phyloP scores from a whole-genome alignment of 2,888 invertebrate genomes.

The Octonoba sinensis region DNA sequence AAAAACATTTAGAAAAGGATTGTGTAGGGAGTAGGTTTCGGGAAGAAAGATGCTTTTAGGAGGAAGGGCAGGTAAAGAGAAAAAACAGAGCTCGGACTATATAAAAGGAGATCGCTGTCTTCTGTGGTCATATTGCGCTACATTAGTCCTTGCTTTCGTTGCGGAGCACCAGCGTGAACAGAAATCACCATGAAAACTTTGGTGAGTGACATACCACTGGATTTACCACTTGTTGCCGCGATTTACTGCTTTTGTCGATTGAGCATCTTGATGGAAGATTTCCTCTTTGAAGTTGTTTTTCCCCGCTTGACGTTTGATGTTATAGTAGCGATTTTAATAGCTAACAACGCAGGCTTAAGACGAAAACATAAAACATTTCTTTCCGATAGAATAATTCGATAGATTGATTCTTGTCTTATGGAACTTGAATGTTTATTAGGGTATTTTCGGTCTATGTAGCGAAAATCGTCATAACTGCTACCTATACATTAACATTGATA shows the following conservation, averaged over 20 bases:
- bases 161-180: not conserved
- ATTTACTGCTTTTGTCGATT: not conserved
- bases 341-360: too few species aligned
- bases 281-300: too few species aligned
- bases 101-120: constrained; percentile 9
- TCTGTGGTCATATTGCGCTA: not conserved
- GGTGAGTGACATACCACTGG: constrained; percentile 12
- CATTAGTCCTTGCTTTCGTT: not conserved
- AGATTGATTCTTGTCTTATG: too few species aligned
- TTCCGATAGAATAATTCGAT: too few species aligned
- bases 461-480: too few species aligned
- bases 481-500: too few species aligned
- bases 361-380: too few species aligned
- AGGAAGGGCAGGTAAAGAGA: not conserved
- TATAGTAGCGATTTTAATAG: too few species aligned
- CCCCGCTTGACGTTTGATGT: too few species aligned
- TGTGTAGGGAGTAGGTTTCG: constrained; percentile 39
- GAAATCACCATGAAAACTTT: constrained; percentile 18
- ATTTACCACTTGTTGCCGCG: not conserved
- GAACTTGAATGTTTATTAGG: too few species aligned
- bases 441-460: too few species aligned
- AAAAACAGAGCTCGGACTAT: constrained; percentile 8
- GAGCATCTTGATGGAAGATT: not conserved
- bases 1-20: constrained; percentile 9
- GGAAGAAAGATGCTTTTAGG: constrained; percentile 13